Evolutionary conservation across 2,888 invertebrate species (phyloP), one percentile per base, ranked within the genome.

Genomic region (Caradrina kadenii): DNA sequence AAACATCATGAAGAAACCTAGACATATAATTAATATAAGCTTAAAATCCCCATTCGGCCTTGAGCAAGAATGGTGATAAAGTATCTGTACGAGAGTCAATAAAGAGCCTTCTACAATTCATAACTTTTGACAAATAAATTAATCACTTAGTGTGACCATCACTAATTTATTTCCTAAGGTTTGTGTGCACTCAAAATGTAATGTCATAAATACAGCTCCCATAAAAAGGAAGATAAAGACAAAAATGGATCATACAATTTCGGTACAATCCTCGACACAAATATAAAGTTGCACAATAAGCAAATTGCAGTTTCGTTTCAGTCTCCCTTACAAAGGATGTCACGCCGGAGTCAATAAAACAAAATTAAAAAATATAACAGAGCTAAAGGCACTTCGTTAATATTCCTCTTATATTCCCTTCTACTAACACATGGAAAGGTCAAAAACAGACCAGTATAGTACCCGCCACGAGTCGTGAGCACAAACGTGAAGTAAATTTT

Each of bases 291-390:
- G 58, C 52, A 64, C 19, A 60, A 39, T 60, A 75, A 77, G 31
- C 64, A 66, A 63, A 70, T 54, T 63, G 39, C 3, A 76, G 45
- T 65, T 66, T 66, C 66, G 21, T 69, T 69, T 48, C 48, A 59
- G 35, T 64, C 19, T 52, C 45, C 10, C 8, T 52, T n/a, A 67
- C 63, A 78, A 81, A 67, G 49, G 42, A 72, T 60, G 73, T 56
- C 67, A 60, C 49, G 19, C 6, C n/a, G 26, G n/a, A 72, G 64
- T 59, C 60, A 83, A 83, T 80, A 63, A 81, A 81, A 69, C 58
- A 69, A 66, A 64, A 72, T 74, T 78, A 71, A 81, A 84, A 82
- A 83, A 65, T 63, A 68, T 73, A 69, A 76, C 74, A 59, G 6
- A 21, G 21, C 62, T 42, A 65, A 58, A 65, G 58, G 50, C 55